phyloP scores from a whole-genome alignment of 30 jellyfish, hydroid and myxozoan genomes.

The Aurelia sp. region DNA sequence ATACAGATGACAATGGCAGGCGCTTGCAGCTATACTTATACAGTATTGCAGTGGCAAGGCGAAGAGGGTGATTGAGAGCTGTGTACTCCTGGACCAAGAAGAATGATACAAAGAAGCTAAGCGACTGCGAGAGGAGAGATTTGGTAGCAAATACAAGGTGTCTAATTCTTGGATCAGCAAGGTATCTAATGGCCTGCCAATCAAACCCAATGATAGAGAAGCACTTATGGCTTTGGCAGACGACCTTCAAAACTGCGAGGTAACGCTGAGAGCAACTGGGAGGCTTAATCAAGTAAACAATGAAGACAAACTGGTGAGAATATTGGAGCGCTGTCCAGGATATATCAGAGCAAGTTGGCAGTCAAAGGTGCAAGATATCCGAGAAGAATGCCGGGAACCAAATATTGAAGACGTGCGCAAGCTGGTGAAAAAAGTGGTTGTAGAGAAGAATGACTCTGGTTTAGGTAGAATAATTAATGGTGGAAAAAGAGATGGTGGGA shows the following conservation, averaged over 20 bases:
- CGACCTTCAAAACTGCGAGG: conserved; percentile 61
- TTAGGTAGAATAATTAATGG: conserved; percentile 52
- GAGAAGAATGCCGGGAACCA: neutral
- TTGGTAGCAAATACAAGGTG: conserved; percentile 62
- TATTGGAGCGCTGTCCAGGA: conserved; percentile 64
- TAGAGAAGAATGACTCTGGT: conserved; percentile 61
- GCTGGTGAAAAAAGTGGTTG: conserved; percentile 38
- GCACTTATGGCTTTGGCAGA: conserved; percentile 63
- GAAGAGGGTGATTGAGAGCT: conserved; percentile 30
- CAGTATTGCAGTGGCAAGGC: conserved; percentile 59
- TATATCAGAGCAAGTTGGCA: conserved; percentile 66
- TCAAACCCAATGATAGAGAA: conserved; percentile 60
- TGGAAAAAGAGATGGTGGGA: conserved; percentile 38
- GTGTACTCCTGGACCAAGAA: conserved; percentile 25
- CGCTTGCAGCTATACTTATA: conserved; percentile 27
- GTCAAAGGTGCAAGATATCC: conserved; percentile 43
- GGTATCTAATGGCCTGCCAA: conserved; percentile 48
- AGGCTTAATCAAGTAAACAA: conserved; percentile 59
- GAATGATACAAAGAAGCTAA: conserved; percentile 55
- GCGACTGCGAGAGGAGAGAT: conserved; percentile 48
- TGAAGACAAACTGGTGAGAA: conserved; percentile 63
- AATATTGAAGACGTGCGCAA: conserved; percentile 56
- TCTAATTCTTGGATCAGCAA: conserved; percentile 58
- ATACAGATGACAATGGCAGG: conserved; percentile 54
- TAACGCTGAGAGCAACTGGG: conserved; percentile 62